Percentiles rank a stretch among this genome's conserved stretches.
phyloP scores from a whole-genome alignment of 37 sponge, comb jelly and placozoan genomes.

The Crambe crambe region DNA sequence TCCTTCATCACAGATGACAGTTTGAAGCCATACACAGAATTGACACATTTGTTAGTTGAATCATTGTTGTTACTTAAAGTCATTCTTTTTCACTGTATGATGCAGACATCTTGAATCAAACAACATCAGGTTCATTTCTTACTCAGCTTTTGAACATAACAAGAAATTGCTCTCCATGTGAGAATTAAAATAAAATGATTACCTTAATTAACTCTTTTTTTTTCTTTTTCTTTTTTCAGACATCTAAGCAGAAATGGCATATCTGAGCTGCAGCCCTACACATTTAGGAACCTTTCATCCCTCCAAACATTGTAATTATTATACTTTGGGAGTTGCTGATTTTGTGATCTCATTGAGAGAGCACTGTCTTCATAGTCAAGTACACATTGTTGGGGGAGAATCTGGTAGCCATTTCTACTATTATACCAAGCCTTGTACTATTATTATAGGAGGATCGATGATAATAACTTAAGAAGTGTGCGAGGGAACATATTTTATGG shows the following conservation, averaged over 20 bases:
- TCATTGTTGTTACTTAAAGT: background rate
- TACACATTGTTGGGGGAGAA: too few relatives aligned
- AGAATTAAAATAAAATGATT: background rate
- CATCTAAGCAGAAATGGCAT: slow-evolving; percentile 11
- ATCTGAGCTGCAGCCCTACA: background rate
- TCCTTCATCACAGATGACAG: too few relatives aligned
- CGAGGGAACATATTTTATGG: slow-evolving; percentile 19
- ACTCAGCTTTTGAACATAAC: background rate
- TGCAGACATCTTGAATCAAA: slow-evolving; percentile 2
- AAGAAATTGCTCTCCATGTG: slow-evolving; percentile 2
- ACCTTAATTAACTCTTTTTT: background rate
- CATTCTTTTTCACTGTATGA: too few relatives aligned
- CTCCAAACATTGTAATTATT: slow-evolving; percentile 17
- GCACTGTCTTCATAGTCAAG: too few relatives aligned
- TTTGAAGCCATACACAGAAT: background rate
- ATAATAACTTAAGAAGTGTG: slow-evolving; percentile 2
- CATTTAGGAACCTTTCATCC: slow-evolving; percentile 11
- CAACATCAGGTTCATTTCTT: background rate
- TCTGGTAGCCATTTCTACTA: too few relatives aligned
- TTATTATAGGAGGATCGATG: background rate
- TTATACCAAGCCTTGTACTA: background rate
- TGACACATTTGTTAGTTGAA: background rate
- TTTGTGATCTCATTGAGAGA: too few relatives aligned
- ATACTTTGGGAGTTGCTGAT: background rate
- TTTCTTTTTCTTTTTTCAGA: background rate